Base-by-base conservation (phyloP, 2,888 invertebrate genomes). In the Ectemnius lituratus region DNA sequence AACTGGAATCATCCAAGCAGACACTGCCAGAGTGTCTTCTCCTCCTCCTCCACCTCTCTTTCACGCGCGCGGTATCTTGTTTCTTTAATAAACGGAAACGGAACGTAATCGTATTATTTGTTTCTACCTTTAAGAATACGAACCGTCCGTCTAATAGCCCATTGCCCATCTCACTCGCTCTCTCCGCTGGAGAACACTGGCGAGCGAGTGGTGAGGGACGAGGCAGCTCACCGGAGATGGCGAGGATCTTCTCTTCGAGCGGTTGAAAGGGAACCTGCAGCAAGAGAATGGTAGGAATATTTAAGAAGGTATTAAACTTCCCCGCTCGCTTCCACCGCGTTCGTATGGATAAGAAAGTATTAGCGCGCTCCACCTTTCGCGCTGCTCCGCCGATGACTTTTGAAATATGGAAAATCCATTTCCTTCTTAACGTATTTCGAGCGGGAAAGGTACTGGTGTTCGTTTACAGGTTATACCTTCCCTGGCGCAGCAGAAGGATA, bases 21-120 rank as follows among this genome's bases (percentile, higher is more conserved):
- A 84, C 81, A 23, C 23, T 23, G 23, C 23, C 23, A 81, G 80
- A 79, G 74, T 83, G 73, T 74, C 76, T 23, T 23, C 80, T 75
- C 37, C 37, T 37, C 37, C 37, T 6, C 37, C 37, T 6, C 6
- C 37, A 3, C 37, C 37, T 37, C 37, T 11, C 37, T 37, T 37
- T 37, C 8, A 8, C 37, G 37, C 37, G 37, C 37, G 70, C 85
- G 84, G 89, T 91, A 90, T 91, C 90, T 89, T 90, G 88, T 91
- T 91, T 90, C 91, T 86, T 89, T 90, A 90, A 90, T 90, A 90
- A 90, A 91, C 90, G 91, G 91, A 91, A 91, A 90, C 88, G 88
- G 85, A 90, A 88, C 86, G 88, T 91, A 91, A 91, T 91, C 91
- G 90, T 90, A 90, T 91, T 91, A 91, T 91, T 90, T 88, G 89